Conservation (phyloP, 2,113 vertebrate genomes). For the Chroicocephalus ridibundus region DNA sequence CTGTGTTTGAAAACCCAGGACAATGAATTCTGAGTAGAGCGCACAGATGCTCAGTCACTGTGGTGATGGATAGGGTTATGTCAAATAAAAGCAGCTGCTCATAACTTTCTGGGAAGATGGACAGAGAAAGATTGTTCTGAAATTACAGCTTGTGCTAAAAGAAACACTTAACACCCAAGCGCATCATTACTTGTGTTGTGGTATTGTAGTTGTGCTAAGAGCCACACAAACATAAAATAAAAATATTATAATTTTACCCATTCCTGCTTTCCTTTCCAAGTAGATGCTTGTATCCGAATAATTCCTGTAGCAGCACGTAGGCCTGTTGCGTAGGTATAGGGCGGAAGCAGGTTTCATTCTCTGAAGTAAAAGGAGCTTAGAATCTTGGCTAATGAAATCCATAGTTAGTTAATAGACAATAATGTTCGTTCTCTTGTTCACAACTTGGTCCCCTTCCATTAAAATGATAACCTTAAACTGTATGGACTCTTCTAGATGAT, state of each 20-base stretch:
- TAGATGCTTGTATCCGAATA: accelerated
- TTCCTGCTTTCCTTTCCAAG: neutral
- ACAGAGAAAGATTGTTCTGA: neutral
- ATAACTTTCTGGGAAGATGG: neutral
- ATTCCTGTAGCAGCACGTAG: neutral
- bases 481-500: neutral
- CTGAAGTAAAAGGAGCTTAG: neutral
- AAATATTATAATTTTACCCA: neutral
- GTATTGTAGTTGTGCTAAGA: neutral
- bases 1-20: neutral
- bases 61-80: neutral
- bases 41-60: neutral
- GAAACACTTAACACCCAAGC: neutral
- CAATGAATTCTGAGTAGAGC: neutral
- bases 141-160: neutral
- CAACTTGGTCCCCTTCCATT: neutral
- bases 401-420: neutral
- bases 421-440: neutral
- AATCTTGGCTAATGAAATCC: neutral
- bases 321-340: neutral
- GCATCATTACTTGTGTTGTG: neutral
- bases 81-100: neutral
- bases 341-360: neutral
- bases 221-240: neutral
- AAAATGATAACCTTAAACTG: neutral